phyloP scores from a whole-genome alignment of 1,140 invertebrate genomes.

The Drosophila ambigua region DNA sequence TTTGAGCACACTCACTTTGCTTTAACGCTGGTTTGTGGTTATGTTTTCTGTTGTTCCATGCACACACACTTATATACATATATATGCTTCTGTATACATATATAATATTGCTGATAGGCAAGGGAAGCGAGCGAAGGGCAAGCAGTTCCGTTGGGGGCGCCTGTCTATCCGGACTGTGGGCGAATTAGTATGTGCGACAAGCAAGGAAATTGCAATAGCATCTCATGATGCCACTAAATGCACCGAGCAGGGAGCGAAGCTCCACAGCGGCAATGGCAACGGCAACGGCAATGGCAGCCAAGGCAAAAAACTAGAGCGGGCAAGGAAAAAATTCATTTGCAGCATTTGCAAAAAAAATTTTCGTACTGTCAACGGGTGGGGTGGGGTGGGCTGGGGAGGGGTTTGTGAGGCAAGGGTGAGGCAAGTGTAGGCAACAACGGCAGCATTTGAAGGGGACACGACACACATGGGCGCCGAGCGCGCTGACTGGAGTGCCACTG shows the following conservation, averaged over 20 bases:
- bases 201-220: constrained; percentile 82
- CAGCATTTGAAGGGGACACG: constrained; percentile 10
- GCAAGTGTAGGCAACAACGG: neutral
- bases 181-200: constrained; percentile 82
- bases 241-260: constrained; percentile 36
- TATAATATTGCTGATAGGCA: constrained; percentile 10
- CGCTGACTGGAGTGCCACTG: neutral
- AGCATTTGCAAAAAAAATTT: constrained; percentile 75
- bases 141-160: constrained; percentile 7
- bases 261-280: constrained; percentile 27
- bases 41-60: constrained; percentile 55
- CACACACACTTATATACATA: constrained; percentile 11
- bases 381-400: neutral
- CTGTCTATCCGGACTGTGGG: constrained; percentile 53
- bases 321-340: constrained; percentile 76
- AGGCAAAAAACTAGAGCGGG: constrained; percentile 41
- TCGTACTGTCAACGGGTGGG: constrained; percentile 34
- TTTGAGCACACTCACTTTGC: constrained; percentile 76
- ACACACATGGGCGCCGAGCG: constrained; percentile 34
- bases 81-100: neutral
- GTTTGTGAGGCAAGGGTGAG: neutral
- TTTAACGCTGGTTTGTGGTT: constrained; percentile 55
- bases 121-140: neutral
- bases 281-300: constrained; percentile 38
- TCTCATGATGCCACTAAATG: constrained; percentile 83